Percentiles rank a stretch among this genome's conserved stretches.
phyloP scores from a whole-genome alignment of 2,797 vertebrate genomes.

The Malurus leucopterus region DNA sequence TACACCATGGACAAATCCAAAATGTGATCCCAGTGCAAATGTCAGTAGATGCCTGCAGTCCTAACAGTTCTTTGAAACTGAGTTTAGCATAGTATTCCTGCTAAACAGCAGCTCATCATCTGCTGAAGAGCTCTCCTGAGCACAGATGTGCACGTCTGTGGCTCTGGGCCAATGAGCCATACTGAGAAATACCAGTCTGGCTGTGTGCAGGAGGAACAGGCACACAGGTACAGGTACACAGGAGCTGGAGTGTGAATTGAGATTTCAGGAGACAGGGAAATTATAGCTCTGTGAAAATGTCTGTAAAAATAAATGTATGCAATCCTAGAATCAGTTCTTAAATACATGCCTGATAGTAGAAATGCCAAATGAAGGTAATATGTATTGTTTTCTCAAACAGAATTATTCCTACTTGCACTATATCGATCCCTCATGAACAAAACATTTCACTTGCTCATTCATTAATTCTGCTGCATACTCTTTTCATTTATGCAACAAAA shows the following conservation, averaged over 20 bases:
- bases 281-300: background rate
- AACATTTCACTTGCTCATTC: background rate
- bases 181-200: background rate
- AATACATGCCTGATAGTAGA: background rate
- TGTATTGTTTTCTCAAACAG: background rate
- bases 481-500: background rate
- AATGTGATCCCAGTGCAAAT: background rate
- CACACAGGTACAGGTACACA: background rate
- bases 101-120: background rate
- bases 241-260: background rate
- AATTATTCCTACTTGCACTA: background rate
- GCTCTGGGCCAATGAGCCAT: background rate
- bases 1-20: background rate
- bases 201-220: background rate
- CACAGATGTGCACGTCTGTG: background rate
- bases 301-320: background rate
- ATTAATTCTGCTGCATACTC: background rate
- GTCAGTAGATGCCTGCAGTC: background rate
- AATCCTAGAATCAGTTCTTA: background rate
- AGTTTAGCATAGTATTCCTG: background rate
- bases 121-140: background rate
- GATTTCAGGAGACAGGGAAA: background rate
- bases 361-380: background rate
- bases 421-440: background rate
- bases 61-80: background rate